A percentile compares a stretch with the other conserved stretches of the same genome.
Evolutionary conservation across 1,140 invertebrate genomes (phyloP).

Genomic region (Augochlora pura): DNA sequence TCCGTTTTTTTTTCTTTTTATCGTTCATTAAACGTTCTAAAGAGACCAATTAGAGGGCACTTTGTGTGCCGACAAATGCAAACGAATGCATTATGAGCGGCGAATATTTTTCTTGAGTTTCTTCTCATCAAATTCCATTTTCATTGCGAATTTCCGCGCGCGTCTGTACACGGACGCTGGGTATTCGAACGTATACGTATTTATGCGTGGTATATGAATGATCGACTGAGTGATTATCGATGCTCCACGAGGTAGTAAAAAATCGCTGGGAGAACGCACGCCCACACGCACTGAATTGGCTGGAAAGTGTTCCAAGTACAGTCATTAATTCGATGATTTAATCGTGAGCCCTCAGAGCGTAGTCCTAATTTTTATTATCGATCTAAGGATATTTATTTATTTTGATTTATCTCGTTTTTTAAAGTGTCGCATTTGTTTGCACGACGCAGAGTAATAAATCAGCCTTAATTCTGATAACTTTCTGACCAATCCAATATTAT

Average conservation of each 20-base stretch:
- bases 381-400: too few species aligned
- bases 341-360: too few species aligned
- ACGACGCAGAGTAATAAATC: too few species aligned
- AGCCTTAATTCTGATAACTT: too few species aligned
- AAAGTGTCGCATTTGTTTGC: too few species aligned
- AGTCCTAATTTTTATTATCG: too few species aligned
- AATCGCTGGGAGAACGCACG: slow-evolving; percentile 27
- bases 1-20: too few species aligned
- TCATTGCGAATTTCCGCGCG: not conserved
- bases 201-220: not conserved
- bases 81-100: not conserved
- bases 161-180: slow-evolving; percentile 3
- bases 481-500: too few species aligned
- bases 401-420: too few species aligned
- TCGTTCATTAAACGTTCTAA: too few species aligned
- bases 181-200: not conserved
- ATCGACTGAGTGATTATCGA: slow-evolving; percentile 21
- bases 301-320: slow-evolving; percentile 33
- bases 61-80: not conserved
- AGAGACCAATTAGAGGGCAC: too few species aligned
- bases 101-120: too few species aligned
- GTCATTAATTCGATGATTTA: not conserved
- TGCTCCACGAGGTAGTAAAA: not conserved
- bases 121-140: not conserved
- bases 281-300: slow-evolving; percentile 2